Conservation (phyloP, 2,888 invertebrate species). For the Dryococelus australis region DNA sequence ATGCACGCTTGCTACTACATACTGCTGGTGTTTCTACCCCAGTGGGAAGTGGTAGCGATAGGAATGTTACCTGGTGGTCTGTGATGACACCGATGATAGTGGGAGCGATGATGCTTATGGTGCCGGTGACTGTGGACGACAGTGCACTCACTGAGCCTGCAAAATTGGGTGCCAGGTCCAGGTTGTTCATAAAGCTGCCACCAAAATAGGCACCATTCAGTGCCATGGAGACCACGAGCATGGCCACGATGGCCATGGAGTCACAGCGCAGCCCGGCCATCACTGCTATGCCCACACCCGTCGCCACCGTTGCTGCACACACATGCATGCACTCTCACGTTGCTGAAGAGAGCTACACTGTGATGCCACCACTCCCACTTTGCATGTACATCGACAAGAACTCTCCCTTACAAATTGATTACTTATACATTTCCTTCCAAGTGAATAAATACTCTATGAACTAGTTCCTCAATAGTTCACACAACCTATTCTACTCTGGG, state of each 20-base stretch:
- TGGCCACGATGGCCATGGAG: not conserved
- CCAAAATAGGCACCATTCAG: constrained; percentile 1
- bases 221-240: not conserved
- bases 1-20: too few relatives aligned
- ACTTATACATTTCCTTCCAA: too few relatives aligned
- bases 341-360: too few relatives aligned
- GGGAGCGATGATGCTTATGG: not conserved
- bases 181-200: constrained; percentile 21
- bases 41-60: too few relatives aligned
- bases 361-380: too few relatives aligned
- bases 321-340: not conserved
- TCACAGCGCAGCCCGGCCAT: not conserved
- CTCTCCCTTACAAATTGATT: too few relatives aligned
- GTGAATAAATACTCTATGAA: too few relatives aligned
- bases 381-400: too few relatives aligned
- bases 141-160: constrained; percentile 17
- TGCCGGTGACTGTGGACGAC: not conserved
- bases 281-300: not conserved
- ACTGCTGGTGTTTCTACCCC: too few relatives aligned
- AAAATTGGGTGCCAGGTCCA: constrained; percentile 21
- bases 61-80: not conserved
- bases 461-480: too few relatives aligned
- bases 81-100: not conserved
- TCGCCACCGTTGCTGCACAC: not conserved
- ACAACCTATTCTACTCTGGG: too few relatives aligned